Evolutionary conservation across 2,888 invertebrate genomes (phyloP), one percentile per base, ranked within the genome.

Genomic region (Campopleginae sp.): DNA sequence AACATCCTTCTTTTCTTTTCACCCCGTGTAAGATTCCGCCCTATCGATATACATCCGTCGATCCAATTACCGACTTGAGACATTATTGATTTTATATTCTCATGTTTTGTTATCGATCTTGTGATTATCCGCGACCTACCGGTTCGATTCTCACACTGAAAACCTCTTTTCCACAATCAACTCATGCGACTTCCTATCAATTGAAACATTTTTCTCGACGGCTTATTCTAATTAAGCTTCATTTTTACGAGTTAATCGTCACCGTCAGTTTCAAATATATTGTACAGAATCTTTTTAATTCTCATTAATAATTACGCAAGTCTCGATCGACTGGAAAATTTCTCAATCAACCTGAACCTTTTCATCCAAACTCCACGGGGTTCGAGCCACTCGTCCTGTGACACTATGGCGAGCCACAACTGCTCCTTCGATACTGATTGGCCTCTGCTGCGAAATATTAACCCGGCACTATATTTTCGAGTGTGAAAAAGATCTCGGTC

Each of bases 81-180:
- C 70, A 42, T 72, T 84, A 76, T 77, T 72, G 72, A 84, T 80
- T 38, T 80, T 84, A 84, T 84, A 66, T 72, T 84, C 46, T 48
- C 66, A 14, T 31, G 48, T 46, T 76, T 63, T 82, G 65, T 68
- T 44, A 70, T 44, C 48, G 42, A 48, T 31, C 8, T n/a, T 27
- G 38, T 58, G 27, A 23, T 58, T 33, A 71, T 19, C 31, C 6
- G n/a, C 51, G 19, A 51, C 4, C 51, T 51, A 10, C 27, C 19
- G n/a, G 17, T 27, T 19, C 4, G 68, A 71, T 54, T 51, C 33
- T 48, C 3, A 10, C 2, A 19, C 51, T n/a, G 70, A 19, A 71
- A 33, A 12, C n/a, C 12, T 54, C 31, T 38, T 54, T 54, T 14
- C 12, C 31, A n/a, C n/a, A n/a, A 19, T 38, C 46, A 19, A 71